Base-by-base conservation (phyloP, 2,888 invertebrate species). In the Heliconius hortense region DNA sequence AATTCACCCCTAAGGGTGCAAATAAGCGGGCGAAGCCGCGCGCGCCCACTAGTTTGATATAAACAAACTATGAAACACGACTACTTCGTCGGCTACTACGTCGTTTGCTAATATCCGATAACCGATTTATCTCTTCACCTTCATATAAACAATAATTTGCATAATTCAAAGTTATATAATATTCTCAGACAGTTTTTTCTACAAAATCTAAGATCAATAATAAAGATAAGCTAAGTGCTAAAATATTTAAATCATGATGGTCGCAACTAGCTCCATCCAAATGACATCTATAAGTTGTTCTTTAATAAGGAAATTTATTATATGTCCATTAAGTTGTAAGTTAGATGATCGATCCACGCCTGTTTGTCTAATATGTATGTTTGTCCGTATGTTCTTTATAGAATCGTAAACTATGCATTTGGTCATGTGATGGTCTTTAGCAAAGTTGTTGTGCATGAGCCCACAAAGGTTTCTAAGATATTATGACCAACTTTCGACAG, bases 141-240 rank as follows among this genome's bases (percentile, higher is more conserved):
- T 28, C 4, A 21, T 28, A 67, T 15, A 15, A 53, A 26, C 18
- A 68, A 66, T 43, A 66, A 66, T 39, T 66, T 15, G 21, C 68
- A 68, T 28, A 69, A 68, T 18, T 64, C 35, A n/a, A 68, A 26
- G 18, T 68, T 68, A 67, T 11, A 67, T 67, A 67, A 67, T 24
- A 43, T 53, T 48, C 21, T 48, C 31, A 31, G 8, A 31, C 31
- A 48, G 48, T 5, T 18, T 48, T 48, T 48, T 48, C 18, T 39
- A 31, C n/a, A 10, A 60, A 15, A 60, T 60, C 15, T 60, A 60
- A 35, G 39, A 71, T 60, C 39, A 60, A 15, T 68, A 53, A 48
- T 13, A 60, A 11, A 59, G 59, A 71, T 71, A 71, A 71, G 60
- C 39, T 59, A 59, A 59, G 48, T 53, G 18, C 28, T 69, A n/a